Evolutionary conservation across 1,140 invertebrate species (phyloP).

Genomic region (Dendrolimus punctatus): DNA sequence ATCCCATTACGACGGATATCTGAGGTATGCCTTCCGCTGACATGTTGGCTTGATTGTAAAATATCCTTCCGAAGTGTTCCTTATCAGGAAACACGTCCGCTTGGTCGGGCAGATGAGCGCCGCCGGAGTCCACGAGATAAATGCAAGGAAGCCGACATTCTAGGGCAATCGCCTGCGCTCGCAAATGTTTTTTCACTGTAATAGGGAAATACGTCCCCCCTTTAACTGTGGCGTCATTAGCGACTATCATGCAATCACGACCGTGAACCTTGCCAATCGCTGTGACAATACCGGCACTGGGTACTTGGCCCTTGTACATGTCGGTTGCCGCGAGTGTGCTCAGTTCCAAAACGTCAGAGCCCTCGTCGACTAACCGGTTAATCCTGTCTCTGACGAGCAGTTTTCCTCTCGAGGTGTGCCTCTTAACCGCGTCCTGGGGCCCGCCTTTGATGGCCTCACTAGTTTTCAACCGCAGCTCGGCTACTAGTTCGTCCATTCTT

Average conservation of each 20-base stretch:
- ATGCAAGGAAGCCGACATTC: conserved; percentile 95
- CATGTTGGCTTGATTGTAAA: conserved; percentile 98
- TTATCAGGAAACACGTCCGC: conserved; percentile 96
- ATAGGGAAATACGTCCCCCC: conserved; percentile 98
- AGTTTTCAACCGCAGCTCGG: conserved; percentile 79
- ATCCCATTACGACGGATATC: conserved; percentile 97
- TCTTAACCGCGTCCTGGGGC: conserved; percentile 80
- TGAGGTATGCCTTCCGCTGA: conserved; percentile 94
- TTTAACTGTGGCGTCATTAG: conserved; percentile 99
- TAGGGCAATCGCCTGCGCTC: conserved; percentile 96
- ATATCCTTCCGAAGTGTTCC: conserved; percentile 97
- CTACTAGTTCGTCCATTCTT: conserved; percentile 85
- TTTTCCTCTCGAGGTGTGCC: conserved; percentile 89
- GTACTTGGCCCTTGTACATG: conserved; percentile 88
- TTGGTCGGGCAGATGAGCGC: conserved; percentile 96
- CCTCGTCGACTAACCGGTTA: conserved; percentile 88
- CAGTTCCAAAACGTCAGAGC: conserved; percentile 94
- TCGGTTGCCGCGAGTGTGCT: conserved; percentile 93
- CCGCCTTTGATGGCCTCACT: conserved; percentile 83
- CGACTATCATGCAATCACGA: conserved; percentile 93
- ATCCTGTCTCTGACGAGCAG: conserved; percentile 93
- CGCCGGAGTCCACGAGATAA: conserved; percentile 97
- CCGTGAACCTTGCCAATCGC: conserved; percentile 93
- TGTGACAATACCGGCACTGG: conserved; percentile 92
- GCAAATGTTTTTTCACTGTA: conserved; percentile 96